Evolutionary conservation across 2,797 vertebrate genomes (phyloP).

Genomic region (Gorsachius magnificus): DNA sequence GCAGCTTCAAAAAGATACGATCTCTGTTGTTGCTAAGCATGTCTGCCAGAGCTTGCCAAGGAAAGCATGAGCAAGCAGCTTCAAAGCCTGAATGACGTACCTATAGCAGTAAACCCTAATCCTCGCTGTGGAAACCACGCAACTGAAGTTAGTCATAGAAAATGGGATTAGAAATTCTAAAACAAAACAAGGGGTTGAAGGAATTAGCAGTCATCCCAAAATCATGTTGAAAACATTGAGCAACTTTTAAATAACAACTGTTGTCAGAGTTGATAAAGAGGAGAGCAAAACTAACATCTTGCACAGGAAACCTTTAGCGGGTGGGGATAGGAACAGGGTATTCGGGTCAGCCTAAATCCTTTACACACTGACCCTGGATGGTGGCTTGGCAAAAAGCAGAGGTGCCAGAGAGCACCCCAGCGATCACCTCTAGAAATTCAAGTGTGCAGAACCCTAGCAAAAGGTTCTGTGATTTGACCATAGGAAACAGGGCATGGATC

Average conservation of each 20-base stretch:
- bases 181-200: conserved; percentile 38
- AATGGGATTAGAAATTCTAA: conserved; percentile 36
- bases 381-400: not conserved
- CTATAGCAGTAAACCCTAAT: conserved; percentile 45
- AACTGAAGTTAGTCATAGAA: conserved; percentile 48
- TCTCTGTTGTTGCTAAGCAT: conserved; percentile 11
- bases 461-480: not conserved
- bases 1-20: not conserved
- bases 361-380: not conserved
- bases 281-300: not conserved
- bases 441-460: not conserved
- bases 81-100: conserved; percentile 58
- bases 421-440: not conserved
- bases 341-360: not conserved
- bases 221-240: conserved; percentile 25
- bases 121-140: conserved; percentile 5
- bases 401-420: not conserved
- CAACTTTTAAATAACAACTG: conserved; percentile 18
- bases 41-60: conserved; percentile 41
- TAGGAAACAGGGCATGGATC: not conserved
- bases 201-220: not conserved
- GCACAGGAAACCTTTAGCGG: not conserved
- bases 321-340: not conserved
- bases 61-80: conserved; percentile 60
- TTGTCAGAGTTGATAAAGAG: not conserved